Conservation (phyloP, 1,140 invertebrate species). For the Bombus haemorrhoidalis region DNA sequence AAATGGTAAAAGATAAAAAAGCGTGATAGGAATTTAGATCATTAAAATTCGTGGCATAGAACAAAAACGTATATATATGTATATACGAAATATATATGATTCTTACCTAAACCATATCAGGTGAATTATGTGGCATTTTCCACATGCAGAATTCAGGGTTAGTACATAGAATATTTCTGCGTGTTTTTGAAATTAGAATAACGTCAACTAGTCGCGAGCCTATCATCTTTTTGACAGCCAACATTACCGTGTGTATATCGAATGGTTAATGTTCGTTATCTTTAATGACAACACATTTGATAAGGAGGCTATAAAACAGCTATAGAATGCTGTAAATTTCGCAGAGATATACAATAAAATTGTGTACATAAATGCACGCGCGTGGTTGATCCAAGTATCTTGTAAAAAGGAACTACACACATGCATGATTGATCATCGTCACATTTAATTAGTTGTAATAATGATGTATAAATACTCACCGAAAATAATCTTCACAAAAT, state of each 20-base stretch:
- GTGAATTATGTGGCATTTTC: conserved; percentile 10
- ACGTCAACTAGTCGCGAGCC: background rate
- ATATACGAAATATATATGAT: conserved; percentile 29
- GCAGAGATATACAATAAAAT: conserved; percentile 32
- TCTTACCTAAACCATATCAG: conserved; percentile 40
- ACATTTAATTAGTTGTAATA: conserved; percentile 49
- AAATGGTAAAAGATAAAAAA: background rate
- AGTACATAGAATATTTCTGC: conserved; percentile 16
- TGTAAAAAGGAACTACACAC: conserved; percentile 5
- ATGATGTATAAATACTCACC: conserved; percentile 52
- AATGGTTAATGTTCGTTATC: conserved; percentile 26
- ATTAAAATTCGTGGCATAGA: background rate
- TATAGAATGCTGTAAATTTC: conserved; percentile 24
- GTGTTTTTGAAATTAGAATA: conserved; percentile 4
- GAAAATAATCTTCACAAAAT: conserved; percentile 44
- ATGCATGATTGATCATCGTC: conserved; percentile 40
- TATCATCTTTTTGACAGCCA: background rate
- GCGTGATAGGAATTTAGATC: background rate
- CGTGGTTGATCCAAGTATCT: conserved; percentile 8
- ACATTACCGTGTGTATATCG: conserved; percentile 19
- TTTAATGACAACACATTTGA: conserved; percentile 28
- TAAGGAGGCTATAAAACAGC: conserved; percentile 19
- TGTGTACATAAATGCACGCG: conserved; percentile 31
- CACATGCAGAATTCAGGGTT: conserved; percentile 19
- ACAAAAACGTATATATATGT: conserved; percentile 9